These are phyloP conservation scores for Hemibagrus guttatus DNA, from an alignment of 2,797 vertebrate species.

Conservation along the genomic window DNA sequence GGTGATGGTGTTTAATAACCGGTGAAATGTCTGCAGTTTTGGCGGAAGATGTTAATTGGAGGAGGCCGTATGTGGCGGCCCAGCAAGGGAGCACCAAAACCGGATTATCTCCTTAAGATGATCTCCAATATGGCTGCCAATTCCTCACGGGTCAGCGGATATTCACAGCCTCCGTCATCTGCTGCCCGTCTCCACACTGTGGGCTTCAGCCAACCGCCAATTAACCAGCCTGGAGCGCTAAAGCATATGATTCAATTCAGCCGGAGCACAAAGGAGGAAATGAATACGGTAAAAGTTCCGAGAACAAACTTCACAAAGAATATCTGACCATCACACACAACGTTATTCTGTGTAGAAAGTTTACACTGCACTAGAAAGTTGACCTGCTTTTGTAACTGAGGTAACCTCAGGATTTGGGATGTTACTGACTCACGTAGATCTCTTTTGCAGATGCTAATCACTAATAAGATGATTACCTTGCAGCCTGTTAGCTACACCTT, in stretches of 20 bases:
- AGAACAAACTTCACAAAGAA: background rate
- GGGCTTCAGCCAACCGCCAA: conserved; percentile 58
- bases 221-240: conserved; percentile 28
- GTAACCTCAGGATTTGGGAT: background rate
- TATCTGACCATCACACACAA: background rate
- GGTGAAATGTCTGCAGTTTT: conserved; percentile 5
- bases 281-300: background rate
- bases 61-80: conserved; percentile 30
- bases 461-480: background rate
- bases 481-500: background rate
- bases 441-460: background rate
- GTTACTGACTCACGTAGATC: background rate
- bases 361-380: background rate
- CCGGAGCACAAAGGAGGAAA: conserved; percentile 10
- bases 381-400: background rate
- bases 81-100: conserved; percentile 57
- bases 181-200: conserved; percentile 67
- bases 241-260: conserved; percentile 45
- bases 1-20: background rate
- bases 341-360: background rate
- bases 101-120: conserved; percentile 71
- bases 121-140: conserved; percentile 69
- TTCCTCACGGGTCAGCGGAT: conserved; percentile 72
- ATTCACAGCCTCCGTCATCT: conserved; percentile 56
- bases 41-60: conserved; percentile 39